Conservation (phyloP, 2,113 vertebrate species). For the Prochilodus magdalenae region DNA sequence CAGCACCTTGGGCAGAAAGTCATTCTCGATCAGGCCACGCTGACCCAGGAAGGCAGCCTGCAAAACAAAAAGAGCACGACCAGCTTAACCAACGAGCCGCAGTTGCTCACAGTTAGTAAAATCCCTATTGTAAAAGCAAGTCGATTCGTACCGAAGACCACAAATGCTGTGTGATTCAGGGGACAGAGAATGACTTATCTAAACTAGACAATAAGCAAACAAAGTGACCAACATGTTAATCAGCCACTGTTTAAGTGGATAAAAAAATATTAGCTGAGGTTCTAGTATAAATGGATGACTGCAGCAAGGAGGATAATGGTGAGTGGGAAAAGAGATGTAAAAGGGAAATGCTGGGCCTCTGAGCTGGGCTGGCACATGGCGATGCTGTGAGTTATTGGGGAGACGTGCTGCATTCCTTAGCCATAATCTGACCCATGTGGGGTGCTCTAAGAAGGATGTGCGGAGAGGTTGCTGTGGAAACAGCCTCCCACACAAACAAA, state of each 20-base stretch:
- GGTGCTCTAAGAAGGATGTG: slow-evolving; percentile 73
- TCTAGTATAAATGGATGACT: slow-evolving; percentile 34
- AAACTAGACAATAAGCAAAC: slow-evolving; percentile 28
- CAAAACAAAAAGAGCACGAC: slow-evolving; percentile 50
- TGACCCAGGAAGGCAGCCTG: slow-evolving; percentile 97
- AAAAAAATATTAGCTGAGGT: slow-evolving; percentile 22
- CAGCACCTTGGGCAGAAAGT: slow-evolving; percentile 96
- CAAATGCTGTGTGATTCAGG: slow-evolving; percentile 6
- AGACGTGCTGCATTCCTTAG: slow-evolving; percentile 53
- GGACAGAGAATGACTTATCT: slow-evolving; percentile 14
- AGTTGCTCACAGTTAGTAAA: slow-evolving; percentile 33
- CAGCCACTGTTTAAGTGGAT: slow-evolving; percentile 34
- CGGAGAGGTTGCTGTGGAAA: slow-evolving; percentile 71
- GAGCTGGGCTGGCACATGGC: slow-evolving; percentile 62
- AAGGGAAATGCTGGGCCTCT: slow-evolving; percentile 26
- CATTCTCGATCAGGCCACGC: slow-evolving; percentile 94
- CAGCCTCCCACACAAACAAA: slow-evolving; percentile 72
- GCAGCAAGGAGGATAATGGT: neutral
- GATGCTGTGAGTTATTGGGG: slow-evolving; percentile 62
- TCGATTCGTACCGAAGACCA: neutral
- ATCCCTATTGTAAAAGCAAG: neutral
- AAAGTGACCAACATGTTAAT: slow-evolving; percentile 24
- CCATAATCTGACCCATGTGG: slow-evolving; percentile 79
- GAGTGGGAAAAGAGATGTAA: neutral
- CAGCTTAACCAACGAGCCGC: neutral